Evolutionary conservation across 2,113 vertebrate species (phyloP), one percentile per base, ranked within the genome.

Genomic region (Puma concolor): DNA sequence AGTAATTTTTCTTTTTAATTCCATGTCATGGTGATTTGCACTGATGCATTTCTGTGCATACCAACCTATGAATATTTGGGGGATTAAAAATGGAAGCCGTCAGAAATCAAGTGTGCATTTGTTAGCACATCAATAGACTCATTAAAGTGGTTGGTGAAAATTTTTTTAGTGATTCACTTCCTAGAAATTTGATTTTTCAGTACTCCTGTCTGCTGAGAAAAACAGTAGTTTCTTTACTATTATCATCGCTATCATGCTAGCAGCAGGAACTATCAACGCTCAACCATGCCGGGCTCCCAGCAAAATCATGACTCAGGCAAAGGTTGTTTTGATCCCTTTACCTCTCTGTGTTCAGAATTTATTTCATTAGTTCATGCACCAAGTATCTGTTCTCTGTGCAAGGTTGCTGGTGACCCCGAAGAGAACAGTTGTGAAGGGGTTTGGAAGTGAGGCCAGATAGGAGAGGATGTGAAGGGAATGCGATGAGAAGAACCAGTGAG

Each of bases 71-170:
- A 82, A 48, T 67, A 48, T 38, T 74, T 91, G 50, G 41, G 25
- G 27, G 38, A 91, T 71, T 87, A 69, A 84, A 69, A 83, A 33
- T 67, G 12, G 38, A 95, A 96, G 50, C 38, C 84, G n/a, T 91
- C 64, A 67, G 81, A 94, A 93, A 81, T 83, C 84, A 95, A 88
- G 41, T 96, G 94, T 74, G 85, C 67, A 17, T 44, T 93, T 90
- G 1, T 77, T 69, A 50, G 63, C 27, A 79, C 27, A 88, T 80
- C 52, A 64, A 48, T 16, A 94, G 57, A 50, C 48, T 93, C 81
- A 91, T 88, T 93, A 74, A 76, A 21, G 19, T 64, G 8, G 48
- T 5, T 60, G 10, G 15, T 72, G 38, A 79, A 93, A 79, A 84
- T 54, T 17, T 1, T 15, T 38, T 17, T 27, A 36, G 41, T 33